Base-by-base conservation (phyloP, 2,888 invertebrate genomes). In the Noctua pronuba region DNA sequence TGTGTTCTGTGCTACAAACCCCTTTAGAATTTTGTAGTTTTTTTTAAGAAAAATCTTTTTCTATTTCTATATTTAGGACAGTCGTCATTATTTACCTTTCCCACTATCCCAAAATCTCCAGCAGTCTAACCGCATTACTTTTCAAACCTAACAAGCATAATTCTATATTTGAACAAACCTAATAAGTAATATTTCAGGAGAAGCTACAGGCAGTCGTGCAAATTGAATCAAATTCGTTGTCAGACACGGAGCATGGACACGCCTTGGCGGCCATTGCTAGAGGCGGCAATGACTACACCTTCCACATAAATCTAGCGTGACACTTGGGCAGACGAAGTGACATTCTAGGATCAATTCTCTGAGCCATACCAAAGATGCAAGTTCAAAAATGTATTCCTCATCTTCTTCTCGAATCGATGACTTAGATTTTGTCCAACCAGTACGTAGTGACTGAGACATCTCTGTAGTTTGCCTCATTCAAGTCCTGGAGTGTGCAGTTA, bases 201-300 rank as follows among this genome's bases (percentile, higher is more conserved):
- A 62, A 66, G 46, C 35, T 65, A 62, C 60, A 62, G 69, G 21
- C 73, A 41, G 73, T 49, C 65, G 52, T 38, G 21, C 5, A 74
- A 83, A 83, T 80, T 83, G 84, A 84, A 76, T 83, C 70, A 83
- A 81, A 74, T 69, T 77, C 64, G 64, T 11, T 75, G 80, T 71
- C 76, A 31, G 66, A 38, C 66, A 52, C 24, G 1, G 8, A n/a
- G 1, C 64, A 64, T 7, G 38, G 38, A 64, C 7, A 38, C 24
- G 1, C 6, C 24, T 24, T 41, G 44, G 44, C 16, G 28, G 7
- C 16, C 7, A 18, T 1, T 21, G 8, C 35, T 35, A 35, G 35
- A 62, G 2, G 62, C 21, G 21, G 31, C 60, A 58, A 8, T 49
- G 49, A 1, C 49, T 21, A 24, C 21, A n/a, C 52, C 1, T 28